phyloP scores from a whole-genome alignment of 2,888 invertebrate species.

The Seira sanloemensis region DNA sequence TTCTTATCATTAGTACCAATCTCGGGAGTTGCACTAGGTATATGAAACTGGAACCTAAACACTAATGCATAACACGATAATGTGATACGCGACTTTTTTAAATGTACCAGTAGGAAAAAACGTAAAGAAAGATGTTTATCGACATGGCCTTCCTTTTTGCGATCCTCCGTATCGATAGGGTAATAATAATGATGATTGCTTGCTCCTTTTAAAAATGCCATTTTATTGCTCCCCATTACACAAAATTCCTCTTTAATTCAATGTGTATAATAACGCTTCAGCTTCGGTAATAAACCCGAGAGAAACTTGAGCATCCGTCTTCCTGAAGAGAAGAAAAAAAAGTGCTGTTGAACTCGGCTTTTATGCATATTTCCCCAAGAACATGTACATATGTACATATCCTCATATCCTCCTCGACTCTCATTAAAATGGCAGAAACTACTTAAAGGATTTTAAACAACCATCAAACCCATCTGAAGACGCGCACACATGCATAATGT shows the following conservation, averaged over 20 bases:
- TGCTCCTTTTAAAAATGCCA: not conserved
- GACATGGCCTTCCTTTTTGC: not conserved
- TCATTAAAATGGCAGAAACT: not conserved
- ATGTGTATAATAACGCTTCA: too few species aligned
- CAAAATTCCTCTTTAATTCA: not conserved
- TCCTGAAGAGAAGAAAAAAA: too few species aligned
- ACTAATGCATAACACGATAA: not conserved
- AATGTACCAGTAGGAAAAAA: too few species aligned
- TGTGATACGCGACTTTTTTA: not conserved
- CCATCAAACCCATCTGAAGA: too few species aligned
- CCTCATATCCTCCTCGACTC: not conserved
- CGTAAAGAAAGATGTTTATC: not conserved
- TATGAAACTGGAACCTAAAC: not conserved
- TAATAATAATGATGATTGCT: not conserved
- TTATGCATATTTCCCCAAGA: too few species aligned
- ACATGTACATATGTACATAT: not conserved
- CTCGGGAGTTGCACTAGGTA: not conserved
- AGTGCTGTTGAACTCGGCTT: not conserved
- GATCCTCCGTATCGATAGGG: not conserved
- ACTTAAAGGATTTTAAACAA: not conserved
- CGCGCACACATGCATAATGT: not conserved
- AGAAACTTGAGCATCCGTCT: not conserved
- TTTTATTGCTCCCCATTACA: not conserved
- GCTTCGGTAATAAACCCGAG: too few species aligned
- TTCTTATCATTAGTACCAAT: conserved; percentile 53